A percentile compares a stretch with the other conserved stretches of the same genome.
These are phyloP conservation scores for Calcarius ornatus DNA, from an alignment of 2,113 vertebrate species.

Conservation along the genomic window DNA sequence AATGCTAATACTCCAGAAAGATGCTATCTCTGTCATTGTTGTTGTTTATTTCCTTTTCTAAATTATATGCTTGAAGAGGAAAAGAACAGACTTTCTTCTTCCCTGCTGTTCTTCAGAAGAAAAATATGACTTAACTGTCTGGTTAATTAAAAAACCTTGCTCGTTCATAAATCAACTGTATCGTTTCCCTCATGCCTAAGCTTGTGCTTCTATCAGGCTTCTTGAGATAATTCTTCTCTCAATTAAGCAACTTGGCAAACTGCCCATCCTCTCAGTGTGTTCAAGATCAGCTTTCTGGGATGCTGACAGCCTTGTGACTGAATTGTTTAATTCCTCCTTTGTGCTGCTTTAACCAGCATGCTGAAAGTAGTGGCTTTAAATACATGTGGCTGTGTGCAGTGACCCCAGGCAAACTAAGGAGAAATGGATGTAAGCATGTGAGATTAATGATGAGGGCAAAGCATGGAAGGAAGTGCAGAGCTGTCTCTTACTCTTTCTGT, in stretches of 20 bases:
- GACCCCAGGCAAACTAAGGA: constrained; percentile 19
- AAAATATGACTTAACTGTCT: background rate
- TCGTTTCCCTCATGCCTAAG: background rate
- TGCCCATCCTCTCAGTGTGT: constrained; percentile 32
- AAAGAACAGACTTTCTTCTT: constrained; percentile 1
- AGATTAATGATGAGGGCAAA: background rate
- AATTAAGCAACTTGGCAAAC: constrained; percentile 46
- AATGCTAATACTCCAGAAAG: background rate
- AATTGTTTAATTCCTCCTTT: constrained; percentile 62
- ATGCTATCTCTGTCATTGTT: background rate
- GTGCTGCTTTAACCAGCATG: constrained; percentile 28
- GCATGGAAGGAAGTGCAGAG: background rate
- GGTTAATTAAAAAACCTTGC: constrained; percentile 36
- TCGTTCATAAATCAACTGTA: constrained; percentile 40
- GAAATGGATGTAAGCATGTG: constrained; percentile 17
- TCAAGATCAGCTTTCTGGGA: constrained; percentile 51
- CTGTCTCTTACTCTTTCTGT: background rate
- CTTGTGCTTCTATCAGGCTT: background rate
- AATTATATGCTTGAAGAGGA: background rate
- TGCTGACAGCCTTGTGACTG: constrained; percentile 57
- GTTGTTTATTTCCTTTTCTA: background rate
- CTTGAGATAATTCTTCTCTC: constrained; percentile 62
- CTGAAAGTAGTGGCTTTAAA: constrained; percentile 17
- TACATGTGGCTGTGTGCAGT: background rate
- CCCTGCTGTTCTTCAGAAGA: background rate